phyloP scores from a whole-genome alignment of 2,888 invertebrate species.

The Crocallis elinguaria region DNA sequence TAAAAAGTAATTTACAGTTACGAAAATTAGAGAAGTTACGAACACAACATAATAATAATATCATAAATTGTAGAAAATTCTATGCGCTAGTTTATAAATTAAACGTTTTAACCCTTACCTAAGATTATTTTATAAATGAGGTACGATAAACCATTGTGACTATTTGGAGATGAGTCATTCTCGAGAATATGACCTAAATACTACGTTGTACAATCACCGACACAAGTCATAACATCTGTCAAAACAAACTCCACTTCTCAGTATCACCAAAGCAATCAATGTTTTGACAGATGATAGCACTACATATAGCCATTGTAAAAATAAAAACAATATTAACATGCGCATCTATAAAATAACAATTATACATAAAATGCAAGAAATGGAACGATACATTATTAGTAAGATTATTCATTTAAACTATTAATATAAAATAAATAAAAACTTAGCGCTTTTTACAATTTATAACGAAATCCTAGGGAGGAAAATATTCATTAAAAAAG shows the following conservation, averaged over 20 bases:
- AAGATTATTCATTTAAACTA: slow-evolving; percentile 57
- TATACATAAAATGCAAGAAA: slow-evolving; percentile 80
- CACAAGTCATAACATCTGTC: slow-evolving; percentile 39
- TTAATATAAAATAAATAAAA: slow-evolving; percentile 71
- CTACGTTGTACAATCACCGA: slow-evolving; percentile 53
- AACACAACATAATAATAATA: slow-evolving; percentile 48
- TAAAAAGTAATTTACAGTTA: slow-evolving; percentile 53
- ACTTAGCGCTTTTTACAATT: slow-evolving; percentile 59
- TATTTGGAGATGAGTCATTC: slow-evolving; percentile 64
- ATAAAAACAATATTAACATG: slow-evolving; percentile 72
- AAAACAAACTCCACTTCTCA: slow-evolving; percentile 31
- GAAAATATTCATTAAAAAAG: slow-evolving; percentile 41
- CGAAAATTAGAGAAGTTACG: slow-evolving; percentile 39
- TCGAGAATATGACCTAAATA: slow-evolving; percentile 47
- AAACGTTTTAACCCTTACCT: slow-evolving; percentile 69
- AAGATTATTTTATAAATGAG: slow-evolving; percentile 79
- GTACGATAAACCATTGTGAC: slow-evolving; percentile 83
- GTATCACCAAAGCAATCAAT: slow-evolving; percentile 24
- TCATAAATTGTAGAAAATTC: slow-evolving; percentile 51
- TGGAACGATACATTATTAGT: slow-evolving; percentile 73
- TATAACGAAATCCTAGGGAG: slow-evolving; percentile 79
- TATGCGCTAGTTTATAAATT: slow-evolving; percentile 62
- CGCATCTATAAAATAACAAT: slow-evolving; percentile 79
- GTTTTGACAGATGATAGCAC: slow-evolving; percentile 37
- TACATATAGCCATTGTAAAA: slow-evolving; percentile 38